phyloP scores from a whole-genome alignment of 2,888 invertebrate genomes.

The Holacanthella duospinosa region DNA sequence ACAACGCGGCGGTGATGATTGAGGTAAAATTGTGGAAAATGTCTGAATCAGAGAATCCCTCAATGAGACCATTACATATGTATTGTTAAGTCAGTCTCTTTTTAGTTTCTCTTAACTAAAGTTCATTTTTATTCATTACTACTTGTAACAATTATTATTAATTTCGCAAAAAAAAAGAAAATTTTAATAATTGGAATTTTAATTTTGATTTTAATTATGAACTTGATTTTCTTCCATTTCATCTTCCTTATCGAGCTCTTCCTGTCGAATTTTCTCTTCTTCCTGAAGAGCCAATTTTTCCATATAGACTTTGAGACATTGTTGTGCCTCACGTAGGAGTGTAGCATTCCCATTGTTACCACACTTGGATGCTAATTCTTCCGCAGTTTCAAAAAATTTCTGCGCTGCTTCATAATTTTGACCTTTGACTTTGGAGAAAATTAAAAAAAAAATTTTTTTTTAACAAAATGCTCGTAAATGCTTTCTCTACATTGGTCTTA shows the following conservation, averaged over 20 bases:
- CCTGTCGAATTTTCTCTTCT: background rate
- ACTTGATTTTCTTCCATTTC: background rate
- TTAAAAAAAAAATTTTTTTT: no score
- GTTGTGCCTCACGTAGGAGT: slow-evolving; percentile 34
- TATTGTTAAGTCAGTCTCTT: no score
- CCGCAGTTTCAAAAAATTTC: slow-evolving; percentile 25
- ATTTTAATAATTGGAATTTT: no score
- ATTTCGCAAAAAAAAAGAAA: no score
- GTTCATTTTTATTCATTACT: no score
- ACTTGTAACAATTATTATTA: no score
- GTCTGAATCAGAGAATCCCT: no score
- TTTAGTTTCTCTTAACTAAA: no score
- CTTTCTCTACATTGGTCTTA: slow-evolving; percentile 11
- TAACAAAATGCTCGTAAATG: background rate
- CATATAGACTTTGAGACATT: slow-evolving; percentile 34
- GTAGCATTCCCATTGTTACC: slow-evolving; percentile 28
- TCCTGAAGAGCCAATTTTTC: slow-evolving; percentile 24
- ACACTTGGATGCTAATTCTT: slow-evolving; percentile 22
- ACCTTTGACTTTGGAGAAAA: slow-evolving; percentile 24
- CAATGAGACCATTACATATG: no score
- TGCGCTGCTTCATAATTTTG: slow-evolving; percentile 26
- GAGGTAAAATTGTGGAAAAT: no score
- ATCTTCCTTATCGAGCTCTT: background rate
- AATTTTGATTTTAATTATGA: background rate
- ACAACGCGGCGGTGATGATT: no score